Evolutionary conservation across 2,113 vertebrate genomes (phyloP), one percentile per base, ranked within the genome.

Genomic region (Theristicus caerulescens): DNA sequence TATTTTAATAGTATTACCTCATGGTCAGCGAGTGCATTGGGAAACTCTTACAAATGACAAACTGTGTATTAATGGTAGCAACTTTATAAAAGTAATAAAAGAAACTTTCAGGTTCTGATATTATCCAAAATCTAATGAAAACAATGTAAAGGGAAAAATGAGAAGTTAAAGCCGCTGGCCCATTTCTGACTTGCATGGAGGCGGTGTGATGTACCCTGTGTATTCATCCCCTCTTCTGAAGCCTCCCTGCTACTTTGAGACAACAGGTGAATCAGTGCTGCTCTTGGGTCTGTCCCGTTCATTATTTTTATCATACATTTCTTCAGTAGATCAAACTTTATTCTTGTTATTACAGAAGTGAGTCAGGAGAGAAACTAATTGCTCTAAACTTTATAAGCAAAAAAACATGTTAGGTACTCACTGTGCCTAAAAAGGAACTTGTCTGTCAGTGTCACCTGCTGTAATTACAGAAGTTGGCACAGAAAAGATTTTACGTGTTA

Each of bases 281-380:
- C 11, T 5, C 67, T 40, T 29, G 42, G 71, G 25, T 42, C 72
- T 59, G 14, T 51, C 82, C 76, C 3, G 1, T 18, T 73, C 12
- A 1, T 19, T 46, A 11, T 34, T 86, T 77, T 34, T 15, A 12
- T 78, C 34, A 13, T 21, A 24, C 9, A 4, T 40, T 85, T 93
- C 57, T 84, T 78, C 79, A 66, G 13, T n/a, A 91, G 81, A 74
- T 80, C n/a, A 70, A 13, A 54, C 61, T 76, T 94, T 36, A 3
- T 38, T 90, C 40, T 46, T 65, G 42, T 90, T 89, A n/a, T 62
- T 95, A 38, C 59, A 90, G 55, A 27, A 51, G 57, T 94, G 93
- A 98, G 93, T 94, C 97, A 96, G n/a, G 77, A 80, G 55, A 52
- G 59, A 94, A 77, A 38, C 26, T 62, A 62, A 82, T 88, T 71